phyloP scores from a whole-genome alignment of 2,888 invertebrate genomes.

The Chloroclysta siterata region DNA sequence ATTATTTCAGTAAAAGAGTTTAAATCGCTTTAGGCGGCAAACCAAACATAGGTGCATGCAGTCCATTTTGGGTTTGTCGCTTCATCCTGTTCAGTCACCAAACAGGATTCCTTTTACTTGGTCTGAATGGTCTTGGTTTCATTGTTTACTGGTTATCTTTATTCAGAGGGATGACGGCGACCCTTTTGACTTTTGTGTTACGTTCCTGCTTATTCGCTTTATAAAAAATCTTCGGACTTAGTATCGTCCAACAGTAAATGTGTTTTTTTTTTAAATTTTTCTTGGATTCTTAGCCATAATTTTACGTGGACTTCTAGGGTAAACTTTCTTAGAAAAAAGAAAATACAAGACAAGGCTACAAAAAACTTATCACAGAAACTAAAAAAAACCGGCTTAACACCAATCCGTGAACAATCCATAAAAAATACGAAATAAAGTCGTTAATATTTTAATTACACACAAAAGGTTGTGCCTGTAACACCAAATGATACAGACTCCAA shows the following conservation, averaged over 20 bases:
- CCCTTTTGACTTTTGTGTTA: constrained; percentile 39
- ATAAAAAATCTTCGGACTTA: background rate
- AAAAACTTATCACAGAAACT: no score
- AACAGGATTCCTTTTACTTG: constrained; percentile 70
- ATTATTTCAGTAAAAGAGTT: constrained; percentile 4
- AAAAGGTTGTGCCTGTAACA: no score
- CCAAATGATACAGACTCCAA: no score
- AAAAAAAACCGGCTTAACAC: background rate
- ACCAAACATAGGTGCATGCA: constrained; percentile 4
- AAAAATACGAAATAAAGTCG: constrained; percentile 1
- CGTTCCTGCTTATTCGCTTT: constrained; percentile 24
- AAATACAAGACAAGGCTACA: no score
- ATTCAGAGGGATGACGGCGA: constrained; percentile 38
- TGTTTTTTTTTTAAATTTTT: background rate
- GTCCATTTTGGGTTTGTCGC: constrained; percentile 20
- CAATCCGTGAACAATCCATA: no score
- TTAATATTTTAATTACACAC: background rate
- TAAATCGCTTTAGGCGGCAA: background rate
- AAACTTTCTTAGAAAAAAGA: no score
- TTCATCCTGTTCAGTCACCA: constrained; percentile 47
- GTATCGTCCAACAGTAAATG: background rate
- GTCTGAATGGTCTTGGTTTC: constrained; percentile 62
- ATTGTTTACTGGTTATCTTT: constrained; percentile 61
- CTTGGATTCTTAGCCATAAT: background rate
- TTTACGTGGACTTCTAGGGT: no score